phyloP scores from a whole-genome alignment of 2,888 invertebrate genomes.

The Sympetrum striolatum region DNA sequence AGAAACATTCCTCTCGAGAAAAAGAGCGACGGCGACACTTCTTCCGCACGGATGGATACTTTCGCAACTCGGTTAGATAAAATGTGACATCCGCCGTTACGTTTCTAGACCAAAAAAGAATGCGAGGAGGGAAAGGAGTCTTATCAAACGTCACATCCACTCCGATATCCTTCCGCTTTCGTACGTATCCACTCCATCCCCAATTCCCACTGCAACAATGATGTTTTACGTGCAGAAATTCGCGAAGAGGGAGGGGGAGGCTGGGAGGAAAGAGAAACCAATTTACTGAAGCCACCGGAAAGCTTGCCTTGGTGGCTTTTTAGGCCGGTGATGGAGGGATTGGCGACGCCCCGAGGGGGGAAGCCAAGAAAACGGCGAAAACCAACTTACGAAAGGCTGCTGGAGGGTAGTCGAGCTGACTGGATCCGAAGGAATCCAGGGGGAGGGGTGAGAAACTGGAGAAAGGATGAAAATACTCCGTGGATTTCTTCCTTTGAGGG shows the following conservation, averaged over 20 bases:
- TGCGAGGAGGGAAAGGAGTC: background rate
- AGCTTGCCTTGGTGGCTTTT: slow-evolving; percentile 36
- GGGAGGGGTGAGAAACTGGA: background rate
- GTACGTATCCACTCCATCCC: slow-evolving; percentile 5
- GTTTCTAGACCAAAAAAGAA: background rate
- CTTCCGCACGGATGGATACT: background rate
- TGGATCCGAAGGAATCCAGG: background rate
- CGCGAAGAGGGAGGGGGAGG: background rate
- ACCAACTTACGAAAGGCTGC: background rate
- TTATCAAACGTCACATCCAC: slow-evolving; percentile 12
- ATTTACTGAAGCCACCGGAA: slow-evolving; percentile 29
- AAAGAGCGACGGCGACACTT: background rate
- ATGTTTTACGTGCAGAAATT: slow-evolving; percentile 39
- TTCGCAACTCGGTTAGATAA: background rate
- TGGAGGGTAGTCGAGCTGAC: background rate
- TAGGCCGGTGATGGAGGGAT: slow-evolving; percentile 7
- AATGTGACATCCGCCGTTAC: slow-evolving; percentile 9
- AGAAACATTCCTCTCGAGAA: background rate
- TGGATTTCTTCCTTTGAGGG: background rate
- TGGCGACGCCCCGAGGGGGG: slow-evolving; percentile 9
- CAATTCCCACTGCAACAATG: background rate
- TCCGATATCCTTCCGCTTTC: slow-evolving; percentile 19
- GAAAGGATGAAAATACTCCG: background rate
- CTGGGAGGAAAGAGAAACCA: slow-evolving; percentile 3
- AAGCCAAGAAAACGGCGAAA: slow-evolving; percentile 2